Conservation (phyloP, 1,140 invertebrate genomes). For the Anthonomus grandis region DNA sequence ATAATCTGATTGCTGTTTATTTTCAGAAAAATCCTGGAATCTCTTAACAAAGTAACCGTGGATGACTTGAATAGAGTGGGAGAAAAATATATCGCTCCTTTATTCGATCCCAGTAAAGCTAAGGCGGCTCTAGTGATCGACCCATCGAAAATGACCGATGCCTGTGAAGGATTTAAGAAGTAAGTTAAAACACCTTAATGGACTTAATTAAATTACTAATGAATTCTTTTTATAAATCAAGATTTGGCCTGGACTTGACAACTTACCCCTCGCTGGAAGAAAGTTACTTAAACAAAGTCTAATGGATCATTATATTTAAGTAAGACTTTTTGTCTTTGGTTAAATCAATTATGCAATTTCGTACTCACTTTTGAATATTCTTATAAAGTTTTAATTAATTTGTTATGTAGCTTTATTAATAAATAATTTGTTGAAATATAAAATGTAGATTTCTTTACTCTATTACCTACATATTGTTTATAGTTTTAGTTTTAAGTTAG, state of each 20-base stretch:
- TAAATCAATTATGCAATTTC: no score
- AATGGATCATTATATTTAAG: no score
- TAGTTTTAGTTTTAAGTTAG: no score
- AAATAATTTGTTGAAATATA: no score
- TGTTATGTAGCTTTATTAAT: no score
- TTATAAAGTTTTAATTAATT: no score
- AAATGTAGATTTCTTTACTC: no score
- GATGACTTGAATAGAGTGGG: conserved; percentile 65
- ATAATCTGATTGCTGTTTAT: conserved; percentile 6
- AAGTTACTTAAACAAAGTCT: conserved; percentile 54
- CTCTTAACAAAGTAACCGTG: conserved; percentile 63
- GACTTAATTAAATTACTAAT: conserved; percentile 2
- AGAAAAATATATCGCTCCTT: conserved; percentile 62
- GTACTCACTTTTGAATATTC: no score
- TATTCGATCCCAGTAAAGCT: conserved; percentile 59
- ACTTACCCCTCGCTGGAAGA: conserved; percentile 55
- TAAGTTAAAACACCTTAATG: conserved; percentile 50
- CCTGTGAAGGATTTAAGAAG: conserved; percentile 63
- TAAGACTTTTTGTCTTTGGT: no score
- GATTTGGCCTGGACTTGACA: conserved; percentile 51
- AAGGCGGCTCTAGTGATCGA: conserved; percentile 71
- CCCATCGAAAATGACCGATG: conserved; percentile 68
- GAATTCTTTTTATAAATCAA: conserved; percentile 32
- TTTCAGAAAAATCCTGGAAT: conserved; percentile 31
- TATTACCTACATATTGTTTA: no score